Evolutionary conservation across 2,888 invertebrate genomes (phyloP), one percentile per base, ranked within the genome.

Genomic region (Cephalotes varians): DNA sequence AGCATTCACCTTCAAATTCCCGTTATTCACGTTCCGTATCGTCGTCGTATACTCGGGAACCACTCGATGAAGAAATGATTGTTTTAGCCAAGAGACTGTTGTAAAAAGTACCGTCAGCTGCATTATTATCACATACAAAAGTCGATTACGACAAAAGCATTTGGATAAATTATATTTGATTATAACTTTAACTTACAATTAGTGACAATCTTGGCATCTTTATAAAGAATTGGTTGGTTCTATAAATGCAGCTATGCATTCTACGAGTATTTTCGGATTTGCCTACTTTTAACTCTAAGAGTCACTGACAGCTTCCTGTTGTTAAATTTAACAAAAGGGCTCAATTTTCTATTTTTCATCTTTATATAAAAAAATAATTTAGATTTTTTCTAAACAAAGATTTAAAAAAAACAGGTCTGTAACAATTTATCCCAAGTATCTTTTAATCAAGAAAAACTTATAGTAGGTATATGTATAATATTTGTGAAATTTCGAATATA

Each of bases 1-100:
- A 93, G 94, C 94, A 93, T 94, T 94, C 94, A 94, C 94, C 94
- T 94, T 94, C 94, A 91, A 91, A 93, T 93, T 94, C 93, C 94
- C 94, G 94, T 94, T 94, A 93, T 90, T 91, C 91, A 87, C 90
- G 92, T 91, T 91, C 91, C 90, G 88, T 91, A 90, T 85, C 87
- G 88, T 87, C 90, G 87, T 88, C 84, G 82, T 83, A 79, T 74
- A 71, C 86, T 76, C 81, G 84, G 73, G 74, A 80, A 85, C 64
- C 69, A 79, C 83, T 83, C 47, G 77, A 79, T 34, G 77, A 73
- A 77, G 73, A 54, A 28, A 37, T 56, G 73, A 77, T 54, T 72
- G 54, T 71, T 44, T 77, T 40, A 40, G 28, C 28, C 54, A 21
- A n/a, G 37, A 31, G 10, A 67, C 49, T 40, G 40, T 37, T 40